Base-by-base conservation (phyloP, 1,140 invertebrate species). In the Pseudomyrmex gracilis region DNA sequence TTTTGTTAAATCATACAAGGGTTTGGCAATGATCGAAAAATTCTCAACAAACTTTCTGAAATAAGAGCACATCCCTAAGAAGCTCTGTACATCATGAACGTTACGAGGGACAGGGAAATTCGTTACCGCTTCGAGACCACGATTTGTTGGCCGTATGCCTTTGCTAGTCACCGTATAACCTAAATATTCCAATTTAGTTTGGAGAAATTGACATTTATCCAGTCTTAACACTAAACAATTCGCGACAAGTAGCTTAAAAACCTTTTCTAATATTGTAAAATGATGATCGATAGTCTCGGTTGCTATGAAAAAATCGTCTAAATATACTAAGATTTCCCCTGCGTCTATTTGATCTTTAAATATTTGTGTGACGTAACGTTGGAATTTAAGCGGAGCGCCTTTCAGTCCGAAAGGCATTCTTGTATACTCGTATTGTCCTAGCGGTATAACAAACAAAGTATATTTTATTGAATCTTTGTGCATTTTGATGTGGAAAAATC, bases 391-490 rank as follows among this genome's bases (percentile, higher is more conserved):
- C 0, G 55, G 66, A 7, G 34, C 83, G 1, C 20, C 20, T 9
- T 83, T 76, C 12, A 83, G 9, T 0, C 73, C 73, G 10, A 82
- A 82, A 2, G 78, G 82, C 82, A 83, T 77, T 49, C 20, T 83
- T 15, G 66, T 0, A 20, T 63, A 83, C 7, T 74, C 73, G 4
- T 43, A 83, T 2, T 77, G 61, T 0, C 76, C 55, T 3, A 82
- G 10, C 0, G 51, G 55, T 1, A 55, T 82, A 7, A 82, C 78
- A 0, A 82, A 74, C 13, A 24, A 78, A 1, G 76, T 78, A 47
- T 73, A 73, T n/a, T 82, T 73, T 20, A 73, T 13, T 0, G 66
- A 84, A 7, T 80, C 64, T 9, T 77, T 45, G 9, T 77, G 61
- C 74, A 84, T 80, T 1, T 34, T 24, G 0, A 84, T 63, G 1